Evolutionary conservation across 2,888 invertebrate genomes (phyloP).

Genomic region (Epinotia nisella): DNA sequence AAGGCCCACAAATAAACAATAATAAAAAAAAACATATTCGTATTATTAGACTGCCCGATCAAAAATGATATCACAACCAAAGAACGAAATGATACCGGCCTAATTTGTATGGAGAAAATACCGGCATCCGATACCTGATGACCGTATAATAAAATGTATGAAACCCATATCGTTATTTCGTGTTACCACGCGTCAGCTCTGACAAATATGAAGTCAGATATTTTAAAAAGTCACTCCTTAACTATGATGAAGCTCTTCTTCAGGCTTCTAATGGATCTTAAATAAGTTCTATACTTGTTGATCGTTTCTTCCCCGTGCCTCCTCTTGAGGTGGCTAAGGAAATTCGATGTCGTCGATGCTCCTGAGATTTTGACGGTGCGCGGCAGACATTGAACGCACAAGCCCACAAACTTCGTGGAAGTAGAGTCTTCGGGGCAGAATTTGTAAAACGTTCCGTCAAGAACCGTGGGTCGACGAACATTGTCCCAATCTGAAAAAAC

Average conservation of each 20-base stretch:
- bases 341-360: constrained; percentile 4
- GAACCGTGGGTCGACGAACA: constrained; percentile 7
- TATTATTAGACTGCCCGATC: too few relatives aligned
- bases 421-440: constrained; percentile 24
- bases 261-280: constrained; percentile 14
- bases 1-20: too few relatives aligned
- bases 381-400: constrained; percentile 16
- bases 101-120: too few relatives aligned
- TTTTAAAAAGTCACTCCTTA: not conserved
- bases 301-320: constrained; percentile 13
- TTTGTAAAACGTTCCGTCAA: constrained; percentile 26
- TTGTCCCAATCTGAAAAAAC: constrained; percentile 11
- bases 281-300: constrained; percentile 9
- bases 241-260: constrained; percentile 8
- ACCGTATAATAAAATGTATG: too few relatives aligned
- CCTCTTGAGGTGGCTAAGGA: constrained; percentile 25
- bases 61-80: too few relatives aligned
- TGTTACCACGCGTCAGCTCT: too few relatives aligned
- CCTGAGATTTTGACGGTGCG: constrained; percentile 19
- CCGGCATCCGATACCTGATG: too few relatives aligned
- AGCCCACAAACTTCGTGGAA: constrained; percentile 4
- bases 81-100: too few relatives aligned
- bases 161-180: too few relatives aligned
- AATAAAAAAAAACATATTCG: too few relatives aligned
- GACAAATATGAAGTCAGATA: too few relatives aligned